These are phyloP conservation scores for Bombus waltoni DNA, from an alignment of 1,140 invertebrate species.

Conservation along the genomic window DNA sequence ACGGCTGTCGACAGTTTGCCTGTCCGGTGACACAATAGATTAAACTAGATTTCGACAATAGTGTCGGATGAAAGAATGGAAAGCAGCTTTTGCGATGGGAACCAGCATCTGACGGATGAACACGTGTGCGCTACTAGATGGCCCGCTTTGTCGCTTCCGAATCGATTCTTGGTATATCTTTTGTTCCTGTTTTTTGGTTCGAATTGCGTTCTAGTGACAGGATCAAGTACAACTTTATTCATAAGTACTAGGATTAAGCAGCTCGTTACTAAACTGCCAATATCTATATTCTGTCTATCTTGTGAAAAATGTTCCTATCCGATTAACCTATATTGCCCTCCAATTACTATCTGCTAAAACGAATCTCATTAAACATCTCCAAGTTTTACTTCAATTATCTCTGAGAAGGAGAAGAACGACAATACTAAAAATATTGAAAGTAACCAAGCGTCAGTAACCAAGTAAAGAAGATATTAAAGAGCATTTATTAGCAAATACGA, in stretches of 20 bases:
- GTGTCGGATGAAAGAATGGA: conserved; percentile 22
- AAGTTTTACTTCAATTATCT: too few species aligned
- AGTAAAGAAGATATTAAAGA: too few species aligned
- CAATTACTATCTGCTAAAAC: too few species aligned
- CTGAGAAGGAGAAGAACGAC: too few species aligned
- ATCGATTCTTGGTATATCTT: conserved; percentile 38
- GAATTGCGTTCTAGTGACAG: background rate
- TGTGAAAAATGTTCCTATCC: too few species aligned
- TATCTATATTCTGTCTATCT: too few species aligned
- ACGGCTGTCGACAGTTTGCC: background rate
- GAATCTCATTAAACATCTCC: too few species aligned
- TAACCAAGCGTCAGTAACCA: too few species aligned
- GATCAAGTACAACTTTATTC: background rate
- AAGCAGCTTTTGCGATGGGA: conserved; percentile 24
- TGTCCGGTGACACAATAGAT: conserved; percentile 39
- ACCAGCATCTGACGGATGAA: conserved; percentile 10
- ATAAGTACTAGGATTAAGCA: background rate
- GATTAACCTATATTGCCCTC: too few species aligned
- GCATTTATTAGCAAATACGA: too few species aligned
- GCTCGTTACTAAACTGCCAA: too few species aligned
- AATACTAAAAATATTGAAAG: too few species aligned
- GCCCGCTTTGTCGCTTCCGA: background rate
- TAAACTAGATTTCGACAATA: conserved; percentile 40
- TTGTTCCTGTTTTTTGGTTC: conserved; percentile 2
- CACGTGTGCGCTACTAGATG: background rate